Base-by-base conservation (phyloP, 2,888 invertebrate genomes). In the Quadriops clusia region DNA sequence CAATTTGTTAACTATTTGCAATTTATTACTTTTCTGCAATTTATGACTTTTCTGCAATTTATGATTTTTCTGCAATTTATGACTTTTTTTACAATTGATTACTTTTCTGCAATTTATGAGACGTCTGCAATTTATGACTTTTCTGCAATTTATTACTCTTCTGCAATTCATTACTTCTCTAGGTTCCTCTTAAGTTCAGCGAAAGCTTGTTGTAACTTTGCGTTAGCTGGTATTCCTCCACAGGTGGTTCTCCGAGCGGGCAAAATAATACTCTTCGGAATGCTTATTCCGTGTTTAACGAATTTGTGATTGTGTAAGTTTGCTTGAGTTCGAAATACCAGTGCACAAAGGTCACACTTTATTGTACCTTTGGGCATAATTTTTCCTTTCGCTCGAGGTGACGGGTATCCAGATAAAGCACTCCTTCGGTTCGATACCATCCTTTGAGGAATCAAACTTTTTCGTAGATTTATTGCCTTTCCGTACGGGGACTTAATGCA, bases 401-500 rank as follows among this genome's bases (percentile, higher is more conserved):
- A 17, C 8, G 25, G 31, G 22, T 23, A 13, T 14, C 11, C 13
- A 4, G 22, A 14, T 12, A 33, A 25, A 16, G 17, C 17, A 24
- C 15, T 24, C 15, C 22, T 23, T n/a, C 28, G 12, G 5, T 13
- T 13, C 8, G 4, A 8, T 11, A 10, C 9, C 7, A 4, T 11
- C 17, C 5, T 28, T 11, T n/a, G n/a, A n/a, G 30, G 3, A 17
- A 22, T 9, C 18, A 12, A 5, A 30, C 15, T 4, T 23, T 21
- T 6, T 20, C 13, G 5, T 27, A 28, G 11, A 7, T 16, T 7
- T 27, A 25, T 7, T 16, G 11, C 10, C 18, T 24, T n/a, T 30
- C 33, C 14, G 25, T 34, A 3, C 17, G 32, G 31, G 6, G 32
- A 28, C 39, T 60, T 59, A 3, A 59, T 53, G 33, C 60, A 60